Evolutionary conservation across 1,140 invertebrate species (phyloP), one percentile per base, ranked within the genome.

Genomic region (Drosophila saltans): DNA sequence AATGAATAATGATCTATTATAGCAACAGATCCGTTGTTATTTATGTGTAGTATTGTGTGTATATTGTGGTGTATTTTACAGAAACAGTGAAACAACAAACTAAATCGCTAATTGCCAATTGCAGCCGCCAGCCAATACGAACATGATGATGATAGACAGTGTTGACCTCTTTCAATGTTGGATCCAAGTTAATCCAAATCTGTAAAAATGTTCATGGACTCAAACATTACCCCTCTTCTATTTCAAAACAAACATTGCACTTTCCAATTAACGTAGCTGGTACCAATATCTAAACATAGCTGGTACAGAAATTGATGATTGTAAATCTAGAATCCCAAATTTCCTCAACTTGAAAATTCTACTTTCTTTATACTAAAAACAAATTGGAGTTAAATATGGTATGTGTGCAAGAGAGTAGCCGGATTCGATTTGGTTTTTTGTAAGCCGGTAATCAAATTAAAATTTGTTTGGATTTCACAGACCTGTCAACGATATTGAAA

Each of bases 81-180:
- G 68, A 72, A 65, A 75, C 45, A 60, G 48, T 52, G 48, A 48
- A 60, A 36, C 28, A 30, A 16, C 7, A 26, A 65, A 74, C 60
- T 66, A 30, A 60, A 48, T 72, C 43, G 63, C 63, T 88, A 89
- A 89, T 89, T 68, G 80, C 68, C 76, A 79, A 74, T 73, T 88
- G 69, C 70, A 74, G 72, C 76, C 83, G 36, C 39, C 65, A 66
- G 79, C 83, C 45, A 55, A 59, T 33, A 55, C 64, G 33, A 60
- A 55, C 36, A 7, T 48, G n/a, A 48, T 48, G n/a, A 48, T 48
- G n/a, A 48, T 52, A 2, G 45, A 52, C 78, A 57, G 57, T 63
- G 69, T 52, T 83, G 80, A 84, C 77, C 83, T 80, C 76, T 80
- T 80, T 89, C 66, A 71, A 66, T 63, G 57, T 30, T 57, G 45